Evolutionary conservation across 2,888 invertebrate genomes (phyloP), one percentile per base, ranked within the genome.

Genomic region (Troilus luridus): DNA sequence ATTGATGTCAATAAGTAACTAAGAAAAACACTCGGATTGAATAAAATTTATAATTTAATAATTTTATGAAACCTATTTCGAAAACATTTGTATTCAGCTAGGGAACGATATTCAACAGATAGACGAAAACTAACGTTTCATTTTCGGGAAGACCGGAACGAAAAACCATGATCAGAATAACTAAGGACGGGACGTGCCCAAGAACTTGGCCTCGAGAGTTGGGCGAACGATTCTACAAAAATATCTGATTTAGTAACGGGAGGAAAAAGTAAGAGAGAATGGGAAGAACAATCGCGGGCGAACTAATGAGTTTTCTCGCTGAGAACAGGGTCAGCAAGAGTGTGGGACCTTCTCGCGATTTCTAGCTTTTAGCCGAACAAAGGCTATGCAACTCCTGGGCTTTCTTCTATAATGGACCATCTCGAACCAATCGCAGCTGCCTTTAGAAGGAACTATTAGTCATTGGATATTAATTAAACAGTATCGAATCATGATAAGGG

Each of bases 291-390:
- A 85, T 56, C 14, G 11, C 11, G 12, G 11, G 41, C 56, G 14
- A 0, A n/a, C 85, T 85, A 85, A 85, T 85, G 85, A 85, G 85
- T 85, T 85, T 64, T 89, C 64, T 89, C 60, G 89, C 62, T 89
- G 89, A 64, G 89, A 89, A 89, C 10, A n/a, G 62, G 89, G 89
- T 89, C 89, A 62, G 89, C n/a, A 88, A 89, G 89, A 89, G 89
- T 89, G 89, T 89, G 89, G 64, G 89, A 89, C 19, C 19, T 89
- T 56, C 85, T 56, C n/a, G 56, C 85, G 85, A 85, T 85, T 85
- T 85, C 85, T 85, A 85, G n/a, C 85, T 85, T 58, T 85, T 85
- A 85, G 85, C 85, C n/a, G 54, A 77, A 41, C 72, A 77, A 77
- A 41, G 72, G 72, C 41, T 41, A 41, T 17, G 72, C 41, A 41